phyloP scores from a whole-genome alignment of 2,113 vertebrate genomes.

The Haliaeetus leucogaster region DNA sequence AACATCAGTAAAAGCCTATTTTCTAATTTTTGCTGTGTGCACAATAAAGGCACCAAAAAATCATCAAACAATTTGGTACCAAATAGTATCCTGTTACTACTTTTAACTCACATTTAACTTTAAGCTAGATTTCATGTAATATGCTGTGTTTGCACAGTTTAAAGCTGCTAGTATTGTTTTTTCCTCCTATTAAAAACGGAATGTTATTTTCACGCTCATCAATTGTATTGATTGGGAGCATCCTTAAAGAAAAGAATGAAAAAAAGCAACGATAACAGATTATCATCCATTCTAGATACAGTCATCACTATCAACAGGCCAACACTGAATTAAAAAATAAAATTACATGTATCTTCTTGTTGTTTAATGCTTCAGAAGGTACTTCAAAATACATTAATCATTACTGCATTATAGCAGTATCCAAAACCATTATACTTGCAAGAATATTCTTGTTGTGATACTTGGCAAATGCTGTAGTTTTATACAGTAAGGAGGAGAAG shows the following conservation, averaged over 20 bases:
- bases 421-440: not conserved
- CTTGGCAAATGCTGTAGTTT: not conserved
- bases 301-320: not conserved
- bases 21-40: not conserved
- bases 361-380: not conserved
- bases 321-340: not conserved
- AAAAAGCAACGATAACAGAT: not conserved
- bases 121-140: not conserved
- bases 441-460: not conserved
- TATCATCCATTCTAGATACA: not conserved
- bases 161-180: not conserved
- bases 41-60: not conserved
- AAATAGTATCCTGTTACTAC: not conserved
- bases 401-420: not conserved
- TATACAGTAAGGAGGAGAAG: not conserved
- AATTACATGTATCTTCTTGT: not conserved
- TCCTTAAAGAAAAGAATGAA: not conserved
- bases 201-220: not conserved
- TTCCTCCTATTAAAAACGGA: not conserved
- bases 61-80: not conserved
- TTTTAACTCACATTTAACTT: not conserved
- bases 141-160: not conserved
- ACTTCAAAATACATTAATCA: not conserved
- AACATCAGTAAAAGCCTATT: not conserved
- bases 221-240: not conserved